A percentile compares a stretch with the other conserved stretches of the same genome.
Evolutionary conservation across 2,888 invertebrate genomes (phyloP).

Genomic region (Drosophila neutralis): DNA sequence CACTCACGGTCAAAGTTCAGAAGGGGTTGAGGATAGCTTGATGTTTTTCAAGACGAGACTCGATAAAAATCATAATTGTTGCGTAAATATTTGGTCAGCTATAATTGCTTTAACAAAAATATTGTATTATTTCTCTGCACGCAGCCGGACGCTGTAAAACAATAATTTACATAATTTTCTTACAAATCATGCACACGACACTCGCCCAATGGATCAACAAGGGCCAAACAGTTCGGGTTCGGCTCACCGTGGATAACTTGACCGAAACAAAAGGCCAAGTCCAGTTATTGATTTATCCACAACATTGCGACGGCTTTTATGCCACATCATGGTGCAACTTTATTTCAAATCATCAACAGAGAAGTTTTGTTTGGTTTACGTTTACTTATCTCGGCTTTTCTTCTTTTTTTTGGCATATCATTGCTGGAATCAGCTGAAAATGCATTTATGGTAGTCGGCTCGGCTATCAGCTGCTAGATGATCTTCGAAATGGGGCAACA

Average conservation of each 20-base stretch:
- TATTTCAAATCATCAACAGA: constrained; percentile 65
- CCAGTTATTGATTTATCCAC: constrained; percentile 69
- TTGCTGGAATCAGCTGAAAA: constrained; percentile 58
- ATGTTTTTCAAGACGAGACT: not conserved
- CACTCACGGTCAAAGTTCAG: constrained; percentile 37
- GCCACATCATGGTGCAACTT: constrained; percentile 73
- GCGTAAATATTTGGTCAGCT: constrained; percentile 78
- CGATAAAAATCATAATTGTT: constrained; percentile 76
- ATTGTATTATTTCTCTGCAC: constrained; percentile 48
- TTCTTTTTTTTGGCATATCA: constrained; percentile 64
- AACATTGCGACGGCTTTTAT: constrained; percentile 48
- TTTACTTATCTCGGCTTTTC: constrained; percentile 10
- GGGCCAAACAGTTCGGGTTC: not conserved
- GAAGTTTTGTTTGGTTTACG: constrained; percentile 53
- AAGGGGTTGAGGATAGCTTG: not conserved
- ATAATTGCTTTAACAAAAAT: constrained; percentile 75
- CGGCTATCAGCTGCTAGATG: constrained; percentile 42
- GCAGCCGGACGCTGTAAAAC: constrained; percentile 58
- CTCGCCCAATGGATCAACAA: constrained; percentile 20
- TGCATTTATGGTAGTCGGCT: constrained; percentile 40
- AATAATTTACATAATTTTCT: constrained; percentile 77
- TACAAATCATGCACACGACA: constrained; percentile 72
- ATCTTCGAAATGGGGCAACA: constrained; percentile 52
- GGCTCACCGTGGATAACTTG: constrained; percentile 16
- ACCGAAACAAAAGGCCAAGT: constrained; percentile 33